These are phyloP conservation scores for Drosophila mojavensis DNA, from an alignment of 1,140 invertebrate genomes.

Conservation along the genomic window DNA sequence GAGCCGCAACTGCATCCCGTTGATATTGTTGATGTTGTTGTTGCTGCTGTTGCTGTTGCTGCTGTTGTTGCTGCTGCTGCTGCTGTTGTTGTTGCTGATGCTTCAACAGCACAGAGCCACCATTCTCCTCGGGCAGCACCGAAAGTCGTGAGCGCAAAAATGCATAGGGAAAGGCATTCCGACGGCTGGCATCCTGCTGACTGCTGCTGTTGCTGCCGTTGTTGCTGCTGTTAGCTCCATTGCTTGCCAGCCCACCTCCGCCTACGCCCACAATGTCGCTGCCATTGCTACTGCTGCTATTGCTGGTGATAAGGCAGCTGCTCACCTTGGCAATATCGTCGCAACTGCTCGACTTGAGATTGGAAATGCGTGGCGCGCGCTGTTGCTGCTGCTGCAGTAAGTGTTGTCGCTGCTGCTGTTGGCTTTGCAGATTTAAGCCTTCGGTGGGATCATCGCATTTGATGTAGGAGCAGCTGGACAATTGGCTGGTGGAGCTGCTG, in stretches of 20 bases:
- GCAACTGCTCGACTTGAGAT: slow-evolving; percentile 81
- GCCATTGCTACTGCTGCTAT: background rate
- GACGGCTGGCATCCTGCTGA: slow-evolving; percentile 62
- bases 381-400: slow-evolving; percentile 60
- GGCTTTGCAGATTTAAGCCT: slow-evolving; percentile 87
- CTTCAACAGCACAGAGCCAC: slow-evolving; percentile 85
- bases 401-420: slow-evolving; percentile 63
- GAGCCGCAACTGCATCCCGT: slow-evolving; percentile 6
- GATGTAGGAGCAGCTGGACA: slow-evolving; percentile 88
- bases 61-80: slow-evolving; percentile 7
- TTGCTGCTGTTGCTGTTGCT: slow-evolving; percentile 9
- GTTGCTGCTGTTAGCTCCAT: too few relatives aligned
- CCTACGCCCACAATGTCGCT: slow-evolving; percentile 32
- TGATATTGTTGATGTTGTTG: slow-evolving; percentile 8
- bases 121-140: slow-evolving; percentile 89
- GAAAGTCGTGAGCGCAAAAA: slow-evolving; percentile 90
- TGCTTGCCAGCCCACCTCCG: background rate
- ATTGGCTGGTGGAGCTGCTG: slow-evolving; percentile 90
- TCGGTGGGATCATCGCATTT: slow-evolving; percentile 92
- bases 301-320: slow-evolving; percentile 16
- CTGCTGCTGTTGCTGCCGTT: background rate
- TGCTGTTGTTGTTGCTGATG: slow-evolving; percentile 57
- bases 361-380: slow-evolving; percentile 41
- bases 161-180: slow-evolving; percentile 90
- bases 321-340: slow-evolving; percentile 83